Base-by-base conservation (phyloP, 2,797 vertebrate species). In the Siniperca undulata region DNA sequence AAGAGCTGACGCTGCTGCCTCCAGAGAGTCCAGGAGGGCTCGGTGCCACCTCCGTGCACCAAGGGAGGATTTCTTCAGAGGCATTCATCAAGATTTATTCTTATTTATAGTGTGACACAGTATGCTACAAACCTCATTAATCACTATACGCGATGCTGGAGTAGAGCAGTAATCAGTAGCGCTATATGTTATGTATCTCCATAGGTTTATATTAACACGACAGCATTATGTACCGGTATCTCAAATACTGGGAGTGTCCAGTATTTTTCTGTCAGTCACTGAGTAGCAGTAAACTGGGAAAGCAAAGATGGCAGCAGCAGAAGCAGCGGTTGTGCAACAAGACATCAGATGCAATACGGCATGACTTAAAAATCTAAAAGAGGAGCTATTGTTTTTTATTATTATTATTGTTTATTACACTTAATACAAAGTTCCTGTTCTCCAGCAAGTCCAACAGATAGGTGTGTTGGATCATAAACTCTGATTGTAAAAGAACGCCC, bases 1-100 rank as follows among this genome's bases (percentile, higher is more conserved):
- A 94, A 95, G 76, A 78, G 83, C 77, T 76, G 77, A 81, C 87
- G 82, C 60, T 2, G 48, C 76, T 53, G 82, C 78, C 68, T 90
- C 20, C 80, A 80, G 27, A 74, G 70, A 82, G 75, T 81, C 58
- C 84, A 74, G 70, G 73, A 78, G 79, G 81, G 75, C 69, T 64
- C 48, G 3, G 46, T 82, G 87, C 89, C 92, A 89, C 83, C 86
- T 82, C 80, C n/a, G 3, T 42, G 50, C 68, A 71, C 65, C 78
- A 59, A 34, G 77, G 70, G 66, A 83, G 70, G 48, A 82, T 79
- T 74, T 83, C 79, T 64, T 20, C 50, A 56, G 65, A 22, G 60
- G 30, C 12, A 1, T 8, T 71, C 62, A 72, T 70, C 78, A 38
- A 14, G 44, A 17, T 27, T 16, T 65, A 22, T 60, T 61, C 53